Conservation (phyloP, 2,797 vertebrate genomes). For the Sebastiscus tertius region DNA sequence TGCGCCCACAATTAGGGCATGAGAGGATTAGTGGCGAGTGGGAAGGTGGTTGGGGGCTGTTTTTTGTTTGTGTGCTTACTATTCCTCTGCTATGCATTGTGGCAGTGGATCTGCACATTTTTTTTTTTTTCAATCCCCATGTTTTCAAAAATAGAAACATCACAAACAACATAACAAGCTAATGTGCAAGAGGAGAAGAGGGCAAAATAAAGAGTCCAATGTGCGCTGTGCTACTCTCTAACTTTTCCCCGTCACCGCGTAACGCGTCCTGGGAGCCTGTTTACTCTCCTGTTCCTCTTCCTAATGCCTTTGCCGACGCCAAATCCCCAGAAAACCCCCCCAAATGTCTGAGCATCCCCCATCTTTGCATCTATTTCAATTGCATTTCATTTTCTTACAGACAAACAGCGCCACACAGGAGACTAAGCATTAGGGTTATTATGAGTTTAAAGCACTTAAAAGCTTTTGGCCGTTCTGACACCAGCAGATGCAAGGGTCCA, state of each 20-base stretch:
- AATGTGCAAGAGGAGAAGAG: constrained; percentile 44
- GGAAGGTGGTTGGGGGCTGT: constrained; percentile 76
- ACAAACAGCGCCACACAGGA: constrained; percentile 56
- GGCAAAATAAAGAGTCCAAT: constrained; percentile 47
- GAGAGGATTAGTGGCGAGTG: constrained; percentile 78
- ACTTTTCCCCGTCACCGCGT: constrained; percentile 34
- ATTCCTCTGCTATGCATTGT: constrained; percentile 55
- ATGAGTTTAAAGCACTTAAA: constrained; percentile 80
- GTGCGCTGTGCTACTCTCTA: constrained; percentile 13
- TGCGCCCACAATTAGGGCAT: constrained; percentile 79
- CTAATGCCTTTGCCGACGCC: constrained; percentile 59
- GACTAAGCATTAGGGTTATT: constrained; percentile 69
- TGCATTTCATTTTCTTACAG: constrained; percentile 63
- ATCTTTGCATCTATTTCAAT: constrained; percentile 67
- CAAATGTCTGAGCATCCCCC: constrained; percentile 44
- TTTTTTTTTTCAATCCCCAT: constrained; percentile 23
- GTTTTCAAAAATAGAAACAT: constrained; percentile 71
- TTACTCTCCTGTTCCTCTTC: constrained; percentile 47
- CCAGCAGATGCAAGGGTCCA: constrained; percentile 60
- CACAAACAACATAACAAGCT: constrained; percentile 66
- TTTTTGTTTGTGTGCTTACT: constrained; percentile 67
- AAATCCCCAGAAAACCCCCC: constrained; percentile 50
- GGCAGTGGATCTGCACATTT: constrained; percentile 32
- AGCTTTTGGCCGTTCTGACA: constrained; percentile 75
- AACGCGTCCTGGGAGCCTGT: constrained; percentile 54